Base-by-base conservation (phyloP, 2,888 invertebrate species). In the Pseudanteris insignis region DNA sequence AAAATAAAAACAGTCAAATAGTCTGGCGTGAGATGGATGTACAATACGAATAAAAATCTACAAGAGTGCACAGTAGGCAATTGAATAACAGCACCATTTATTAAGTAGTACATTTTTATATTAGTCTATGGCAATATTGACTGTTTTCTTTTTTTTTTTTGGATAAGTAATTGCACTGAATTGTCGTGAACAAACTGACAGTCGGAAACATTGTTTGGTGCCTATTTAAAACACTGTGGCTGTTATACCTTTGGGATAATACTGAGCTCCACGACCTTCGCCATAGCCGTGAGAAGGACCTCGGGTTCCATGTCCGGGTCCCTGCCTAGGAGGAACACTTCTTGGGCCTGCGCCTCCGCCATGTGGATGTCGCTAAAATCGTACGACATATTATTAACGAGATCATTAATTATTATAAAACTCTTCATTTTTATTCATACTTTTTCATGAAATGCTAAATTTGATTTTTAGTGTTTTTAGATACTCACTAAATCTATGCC, bases 211-310 rank as follows among this genome's bases (percentile, higher is more conserved):
- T 41, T 59, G 55, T 12, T 24, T 50, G 25, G 30, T 32, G 15
- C 10, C 15, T n/a, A 24, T 37, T 37, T 24, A 36, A 36, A 43
- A 8, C 29, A n/a, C n/a, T n/a, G 21, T n/a, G 34, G 40, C 34
- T 37, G 65, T 79, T 29, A 66, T 80, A 88, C 88, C 88, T 88
- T 88, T 89, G 68, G 86, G 86, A 81, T 87, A 86, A 78, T 89
- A 88, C 78, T 89, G 89, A 63, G 78, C 72, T 54, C 89, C 88
- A 70, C 89, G 81, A 15, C 88, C 87, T 74, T 88, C 89, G 11
- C 88, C 88, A 70, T 87, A 89, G 33, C 89, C 89, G 63, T 87
- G 86, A 55, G 85, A 83, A 55, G 88, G 89, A 44, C 84, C 86
- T 67, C 83, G 83, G 34, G 74, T 66, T 44, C 77, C 71, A 66